Conservation (phyloP, 2,888 invertebrate genomes). For the Amblyjoppa fuscipennis region DNA sequence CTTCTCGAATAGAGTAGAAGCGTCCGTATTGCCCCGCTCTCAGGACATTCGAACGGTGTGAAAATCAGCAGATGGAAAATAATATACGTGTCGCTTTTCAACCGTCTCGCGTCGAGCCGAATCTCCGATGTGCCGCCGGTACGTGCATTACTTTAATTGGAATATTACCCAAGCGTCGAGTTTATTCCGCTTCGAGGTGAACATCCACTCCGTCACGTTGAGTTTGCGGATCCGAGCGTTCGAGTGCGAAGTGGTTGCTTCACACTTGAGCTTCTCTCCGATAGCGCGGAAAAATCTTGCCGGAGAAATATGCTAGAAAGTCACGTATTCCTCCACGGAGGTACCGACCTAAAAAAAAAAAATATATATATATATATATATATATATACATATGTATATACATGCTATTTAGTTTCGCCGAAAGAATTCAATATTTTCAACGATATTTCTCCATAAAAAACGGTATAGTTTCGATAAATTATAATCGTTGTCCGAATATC, state of each 20-base stretch:
- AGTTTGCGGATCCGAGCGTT: slow-evolving; percentile 5
- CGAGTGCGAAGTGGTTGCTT: background rate
- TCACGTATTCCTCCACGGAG: background rate
- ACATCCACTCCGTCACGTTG: slow-evolving; percentile 13
- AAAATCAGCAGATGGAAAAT: background rate
- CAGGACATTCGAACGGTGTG: background rate
- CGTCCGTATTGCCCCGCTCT: background rate
- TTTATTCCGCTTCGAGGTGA: background rate
- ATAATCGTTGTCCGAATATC: no score
- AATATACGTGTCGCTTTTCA: background rate
- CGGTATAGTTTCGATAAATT: no score
- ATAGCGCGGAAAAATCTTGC: background rate
- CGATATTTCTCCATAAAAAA: no score
- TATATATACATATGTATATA: no score
- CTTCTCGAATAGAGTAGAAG: background rate
- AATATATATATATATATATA: no score
- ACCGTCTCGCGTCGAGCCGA: background rate
- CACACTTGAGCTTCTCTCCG: background rate
- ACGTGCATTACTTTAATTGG: background rate
- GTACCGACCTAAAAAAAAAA: background rate
- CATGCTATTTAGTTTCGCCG: no score
- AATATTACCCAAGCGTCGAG: slow-evolving; percentile 5
- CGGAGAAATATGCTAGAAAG: background rate
- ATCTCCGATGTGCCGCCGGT: background rate
- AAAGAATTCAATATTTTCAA: no score